A percentile compares a stretch with the other conserved stretches of the same genome.
These are phyloP conservation scores for Orientallactaga sibirica DNA, from an alignment of 2,797 vertebrate genomes.

Conservation along the genomic window DNA sequence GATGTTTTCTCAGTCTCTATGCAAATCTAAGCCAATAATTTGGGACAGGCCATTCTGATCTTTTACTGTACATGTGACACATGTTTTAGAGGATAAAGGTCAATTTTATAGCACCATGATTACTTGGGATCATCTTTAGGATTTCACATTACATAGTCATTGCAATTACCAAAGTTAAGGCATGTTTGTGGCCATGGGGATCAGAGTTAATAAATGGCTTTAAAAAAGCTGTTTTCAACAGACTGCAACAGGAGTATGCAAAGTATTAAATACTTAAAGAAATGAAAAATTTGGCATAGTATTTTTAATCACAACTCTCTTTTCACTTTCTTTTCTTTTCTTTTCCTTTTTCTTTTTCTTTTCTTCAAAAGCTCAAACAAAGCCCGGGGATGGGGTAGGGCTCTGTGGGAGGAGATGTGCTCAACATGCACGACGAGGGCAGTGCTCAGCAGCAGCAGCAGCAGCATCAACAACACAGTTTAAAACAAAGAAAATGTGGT, in stretches of 20 bases:
- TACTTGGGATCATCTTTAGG: background rate
- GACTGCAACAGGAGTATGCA: background rate
- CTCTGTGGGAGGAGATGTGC: background rate
- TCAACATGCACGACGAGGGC: background rate
- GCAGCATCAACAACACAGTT: background rate
- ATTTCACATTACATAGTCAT: background rate
- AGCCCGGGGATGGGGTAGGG: background rate
- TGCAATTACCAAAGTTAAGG: background rate
- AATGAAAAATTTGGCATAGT: background rate
- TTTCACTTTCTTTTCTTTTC: slow-evolving; percentile 55
- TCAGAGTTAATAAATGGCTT: background rate
- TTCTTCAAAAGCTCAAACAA: slow-evolving; percentile 62
- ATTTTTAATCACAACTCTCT: slow-evolving; percentile 13
- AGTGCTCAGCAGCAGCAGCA: background rate
- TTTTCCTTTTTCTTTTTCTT: slow-evolving; percentile 57
- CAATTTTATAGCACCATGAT: background rate
- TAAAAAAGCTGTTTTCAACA: slow-evolving; percentile 39
- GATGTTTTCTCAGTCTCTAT: slow-evolving; percentile 15
- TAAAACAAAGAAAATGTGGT: slow-evolving; percentile 27
- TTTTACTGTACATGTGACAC: background rate
- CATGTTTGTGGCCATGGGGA: background rate
- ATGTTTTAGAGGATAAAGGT: slow-evolving; percentile 27
- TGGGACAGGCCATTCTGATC: background rate
- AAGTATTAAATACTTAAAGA: slow-evolving; percentile 50
- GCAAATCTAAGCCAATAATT: slow-evolving; percentile 2